Percentiles rank a stretch among this genome's conserved stretches.
Conservation (phyloP, 1,140 invertebrate species). For the Phortica variegata region DNA sequence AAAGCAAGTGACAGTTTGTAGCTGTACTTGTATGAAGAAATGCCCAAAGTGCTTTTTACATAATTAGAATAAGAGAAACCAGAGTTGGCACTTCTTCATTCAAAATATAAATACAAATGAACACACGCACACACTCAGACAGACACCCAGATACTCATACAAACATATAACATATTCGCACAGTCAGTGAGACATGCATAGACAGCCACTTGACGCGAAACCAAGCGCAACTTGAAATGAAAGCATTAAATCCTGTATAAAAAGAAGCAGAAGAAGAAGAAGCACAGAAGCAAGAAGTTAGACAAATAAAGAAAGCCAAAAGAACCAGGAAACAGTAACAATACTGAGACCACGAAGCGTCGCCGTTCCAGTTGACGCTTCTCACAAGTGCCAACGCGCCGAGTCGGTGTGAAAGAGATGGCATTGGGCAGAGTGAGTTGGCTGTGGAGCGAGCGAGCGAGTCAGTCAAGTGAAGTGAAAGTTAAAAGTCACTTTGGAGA, state of each 20-base stretch:
- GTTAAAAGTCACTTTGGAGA: slow-evolving; percentile 25
- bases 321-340: slow-evolving; percentile 38
- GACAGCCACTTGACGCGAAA: slow-evolving; percentile 18
- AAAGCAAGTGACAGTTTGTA: slow-evolving; percentile 25
- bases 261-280: slow-evolving; percentile 3
- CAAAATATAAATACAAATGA: neutral
- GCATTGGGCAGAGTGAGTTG: no score
- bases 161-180: no score
- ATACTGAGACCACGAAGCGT: slow-evolving; percentile 16
- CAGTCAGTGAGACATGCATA: no score
- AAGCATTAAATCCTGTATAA: no score
- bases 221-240: no score
- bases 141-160: neutral
- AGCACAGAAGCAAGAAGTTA: neutral
- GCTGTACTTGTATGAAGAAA: slow-evolving; percentile 31
- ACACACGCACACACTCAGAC: neutral
- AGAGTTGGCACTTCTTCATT: neutral
- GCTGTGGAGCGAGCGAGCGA: no score
- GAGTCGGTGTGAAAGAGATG: no score
- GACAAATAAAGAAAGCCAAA: no score
- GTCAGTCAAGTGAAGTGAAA: slow-evolving; percentile 31
- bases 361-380: slow-evolving; percentile 21
- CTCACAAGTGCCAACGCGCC: slow-evolving; percentile 21
- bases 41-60: slow-evolving; percentile 34
- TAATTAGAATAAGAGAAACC: slow-evolving; percentile 37